A percentile compares a stretch with the other conserved stretches of the same genome.
Conservation (phyloP, 1,140 invertebrate genomes). For the Cryptotermes secundus region DNA sequence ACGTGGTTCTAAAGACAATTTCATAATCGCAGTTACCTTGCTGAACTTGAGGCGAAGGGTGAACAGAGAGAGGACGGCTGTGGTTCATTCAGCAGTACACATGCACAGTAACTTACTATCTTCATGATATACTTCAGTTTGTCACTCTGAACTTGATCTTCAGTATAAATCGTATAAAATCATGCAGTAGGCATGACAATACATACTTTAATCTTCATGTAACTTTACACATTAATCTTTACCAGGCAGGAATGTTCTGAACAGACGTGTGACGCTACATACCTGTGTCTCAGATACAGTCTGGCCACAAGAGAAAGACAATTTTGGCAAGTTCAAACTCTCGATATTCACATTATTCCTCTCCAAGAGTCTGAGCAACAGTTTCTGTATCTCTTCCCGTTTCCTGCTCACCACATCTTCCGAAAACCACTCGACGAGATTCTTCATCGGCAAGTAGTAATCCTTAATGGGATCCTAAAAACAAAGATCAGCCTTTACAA, state of each 20-base stretch:
- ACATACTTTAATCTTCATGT: not conserved
- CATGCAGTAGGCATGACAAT: not conserved
- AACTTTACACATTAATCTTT: not conserved
- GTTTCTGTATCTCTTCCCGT: conserved; percentile 73
- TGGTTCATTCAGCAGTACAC: too few relatives aligned
- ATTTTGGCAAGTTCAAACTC: conserved; percentile 46
- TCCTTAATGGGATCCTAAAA: conserved; percentile 70
- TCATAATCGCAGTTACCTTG: too few relatives aligned
- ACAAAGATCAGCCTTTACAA: not conserved
- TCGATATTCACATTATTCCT: conserved; percentile 49
- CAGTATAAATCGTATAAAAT: not conserved
- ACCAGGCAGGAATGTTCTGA: not conserved
- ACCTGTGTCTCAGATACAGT: not conserved
- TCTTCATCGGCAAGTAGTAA: conserved; percentile 73
- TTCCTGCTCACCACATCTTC: conserved; percentile 74
- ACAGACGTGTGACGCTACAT: not conserved
- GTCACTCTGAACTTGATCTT: not conserved
- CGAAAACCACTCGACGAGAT: conserved; percentile 71
- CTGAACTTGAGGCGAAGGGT: too few relatives aligned
- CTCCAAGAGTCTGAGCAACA: conserved; percentile 70
- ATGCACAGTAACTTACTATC: too few relatives aligned
- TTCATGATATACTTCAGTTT: not conserved
- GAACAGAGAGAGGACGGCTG: too few relatives aligned
- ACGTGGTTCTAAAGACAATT: too few relatives aligned
- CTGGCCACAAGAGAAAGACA: conserved; percentile 43